phyloP scores from a whole-genome alignment of 2,888 invertebrate species.

The Nymphalis polychloros region DNA sequence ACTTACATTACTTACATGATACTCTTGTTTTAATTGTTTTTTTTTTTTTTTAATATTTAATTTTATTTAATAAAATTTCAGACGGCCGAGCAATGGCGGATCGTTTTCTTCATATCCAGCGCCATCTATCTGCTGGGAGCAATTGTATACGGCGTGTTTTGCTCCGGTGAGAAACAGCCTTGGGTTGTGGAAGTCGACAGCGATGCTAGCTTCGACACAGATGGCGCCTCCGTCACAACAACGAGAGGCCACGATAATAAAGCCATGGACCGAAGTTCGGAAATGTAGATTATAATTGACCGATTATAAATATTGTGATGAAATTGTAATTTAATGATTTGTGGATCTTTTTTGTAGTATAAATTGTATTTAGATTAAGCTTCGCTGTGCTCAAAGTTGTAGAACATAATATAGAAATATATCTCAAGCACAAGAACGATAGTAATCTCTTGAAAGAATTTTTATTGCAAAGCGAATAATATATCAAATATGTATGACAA shows the following conservation, averaged over 20 bases:
- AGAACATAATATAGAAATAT: too few species aligned
- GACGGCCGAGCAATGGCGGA: conserved; percentile 90
- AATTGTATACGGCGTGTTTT: conserved; percentile 88
- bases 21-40: background rate
- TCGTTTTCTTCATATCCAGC: conserved; percentile 92
- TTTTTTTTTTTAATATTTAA: too few species aligned
- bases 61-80: conserved; percentile 57
- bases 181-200: conserved; percentile 85
- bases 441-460: too few species aligned
- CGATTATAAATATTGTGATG: background rate
- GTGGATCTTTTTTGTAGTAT: too few species aligned
- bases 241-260: conserved; percentile 67
- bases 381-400: too few species aligned
- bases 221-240: conserved; percentile 68
- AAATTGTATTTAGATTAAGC: too few species aligned
- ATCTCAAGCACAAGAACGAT: too few species aligned
- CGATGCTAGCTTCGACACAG: conserved; percentile 71
- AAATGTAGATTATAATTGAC: conserved; percentile 23
- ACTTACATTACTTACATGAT: too few species aligned
- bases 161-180: conserved; percentile 89
- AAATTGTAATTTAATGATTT: background rate
- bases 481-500: too few species aligned
- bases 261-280: conserved; percentile 62
- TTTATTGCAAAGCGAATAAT: too few species aligned
- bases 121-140: conserved; percentile 92